Base-by-base conservation (phyloP, 1,140 invertebrate species). In the Magallana ariakensis region DNA sequence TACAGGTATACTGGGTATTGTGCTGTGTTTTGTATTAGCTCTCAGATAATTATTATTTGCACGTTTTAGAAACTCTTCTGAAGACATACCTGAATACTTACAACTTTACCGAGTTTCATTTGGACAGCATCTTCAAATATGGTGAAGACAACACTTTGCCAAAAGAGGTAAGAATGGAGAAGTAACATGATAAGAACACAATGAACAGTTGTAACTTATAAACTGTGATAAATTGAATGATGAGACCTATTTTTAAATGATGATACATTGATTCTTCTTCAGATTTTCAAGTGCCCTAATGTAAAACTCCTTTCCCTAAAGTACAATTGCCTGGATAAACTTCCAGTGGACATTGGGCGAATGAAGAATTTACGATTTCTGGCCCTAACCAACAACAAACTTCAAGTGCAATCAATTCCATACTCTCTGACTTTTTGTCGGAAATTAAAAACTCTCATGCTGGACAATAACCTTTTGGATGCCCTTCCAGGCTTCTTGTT, bases 381-480 rank as follows among this genome's bases (percentile, higher is more conserved):
- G n/a, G 93, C 93, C 15, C 91, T 96, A 22, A 95, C 95, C 58
- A 95, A 95, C 87, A 96, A 96, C 87, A 94, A 94, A 83, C 92
- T 96, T 15, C 93, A 95, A 83, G 95, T 95, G 60, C 92, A 94
- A 53, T 95, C 95, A n/a, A 93, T 95, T 75, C 95, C 95, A 1
- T 95, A 92, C 89, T 95, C 94, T n/a, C 88, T 96, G 16, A 94
- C 92, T 1, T 95, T 95, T 91, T 95, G 95, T 87, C 85, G 22
- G 10, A 92, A 92, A 26, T 89, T 95, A 1, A 92, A 87, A 60
- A 94, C 94, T 9, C 87, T 95, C 1, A 92, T 95, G 26, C 89
- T 95, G 4, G 95, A 95, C 87, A 94, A 95, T 89, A 95, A 95
- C 85, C 92, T 95, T 10, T 91, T 95, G 9, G 95, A 96, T 92